phyloP scores from a whole-genome alignment of 2,113 vertebrate genomes.

The Raja brachyura region DNA sequence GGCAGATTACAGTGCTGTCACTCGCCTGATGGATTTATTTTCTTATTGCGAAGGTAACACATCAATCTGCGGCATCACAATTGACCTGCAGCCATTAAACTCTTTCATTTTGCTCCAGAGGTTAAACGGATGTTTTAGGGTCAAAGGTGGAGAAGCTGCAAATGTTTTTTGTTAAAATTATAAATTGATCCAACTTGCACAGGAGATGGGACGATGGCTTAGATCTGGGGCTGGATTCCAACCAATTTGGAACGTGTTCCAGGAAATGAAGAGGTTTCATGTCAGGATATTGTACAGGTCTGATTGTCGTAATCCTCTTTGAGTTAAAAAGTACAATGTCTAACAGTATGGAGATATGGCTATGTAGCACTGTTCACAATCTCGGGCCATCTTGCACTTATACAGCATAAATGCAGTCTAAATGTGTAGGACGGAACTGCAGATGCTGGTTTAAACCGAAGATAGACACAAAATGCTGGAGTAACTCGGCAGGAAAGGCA shows the following conservation, averaged over 20 bases:
- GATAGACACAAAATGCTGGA: no score
- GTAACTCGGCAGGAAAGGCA: no score
- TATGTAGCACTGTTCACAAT: no score
- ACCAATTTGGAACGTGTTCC: not conserved
- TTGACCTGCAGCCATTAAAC: not conserved
- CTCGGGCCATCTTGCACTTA: not conserved
- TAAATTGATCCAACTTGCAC: not conserved
- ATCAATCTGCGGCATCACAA: not conserved
- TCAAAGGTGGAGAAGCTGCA: not conserved
- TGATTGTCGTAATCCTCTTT: not conserved
- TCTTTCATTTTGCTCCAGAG: slow-evolving; percentile 34
- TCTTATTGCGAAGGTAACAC: not conserved
- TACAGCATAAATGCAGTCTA: no score
- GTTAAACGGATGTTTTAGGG: slow-evolving; percentile 25
- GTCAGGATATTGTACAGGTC: not conserved
- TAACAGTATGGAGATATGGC: no score
- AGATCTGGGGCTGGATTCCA: not conserved
- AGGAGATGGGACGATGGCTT: not conserved
- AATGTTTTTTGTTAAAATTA: slow-evolving; percentile 26
- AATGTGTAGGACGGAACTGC: no score
- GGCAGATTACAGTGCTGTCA: not conserved
- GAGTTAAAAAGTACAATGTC: not conserved
- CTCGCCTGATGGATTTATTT: not conserved
- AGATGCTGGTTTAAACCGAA: no score
- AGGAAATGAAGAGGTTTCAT: not conserved